Base-by-base conservation (phyloP, 2,888 invertebrate genomes). In the Diplolepis rosae region DNA sequence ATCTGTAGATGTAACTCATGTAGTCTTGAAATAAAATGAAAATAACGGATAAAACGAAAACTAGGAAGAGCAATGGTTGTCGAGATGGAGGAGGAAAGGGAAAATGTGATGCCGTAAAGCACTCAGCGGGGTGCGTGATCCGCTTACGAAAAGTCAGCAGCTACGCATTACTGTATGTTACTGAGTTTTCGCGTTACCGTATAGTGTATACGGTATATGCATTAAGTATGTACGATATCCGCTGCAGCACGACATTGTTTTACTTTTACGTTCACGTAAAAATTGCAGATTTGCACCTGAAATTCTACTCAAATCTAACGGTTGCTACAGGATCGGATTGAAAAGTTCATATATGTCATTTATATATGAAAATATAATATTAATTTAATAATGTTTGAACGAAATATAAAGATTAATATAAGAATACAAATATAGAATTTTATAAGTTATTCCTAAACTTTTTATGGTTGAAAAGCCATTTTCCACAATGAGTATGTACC, bases 51-150 rank as follows among this genome's bases (percentile, higher is more conserved):
- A 51, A 67, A 18, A 51, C 48, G 69, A 65, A 76, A 71, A 39
- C 66, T 61, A 39, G 65, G 50, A 68, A 70, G 52, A 66, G 72
- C 71, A 69, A 71, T 69, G 73, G 72, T 65, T 71, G 68, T 66
- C 66, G 75, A 69, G 68, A 71, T 69, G 66, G 45, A 71, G 65
- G 67, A 72, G 72, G 68, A 67, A 69, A 70, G 9, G 51, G 54
- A 28, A 71, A 86, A 85, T 84, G 83, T 79, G 85, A 86, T 86
- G 86, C 86, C 84, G 84, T 87, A 87, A 87, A 87, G 86, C 87
- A 87, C 87, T 87, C 87, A 87, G 85, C 85, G 77, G 82, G 82
- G 83, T 80, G 85, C 87, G 87, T 87, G 87, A 87, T 87, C 86
- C 85, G 87, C 83, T 86, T 87, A 86, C 87, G 75, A 85, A 61